These are phyloP conservation scores for Cyprinodon variegatus DNA, from an alignment of 2,113 vertebrate species.

Conservation along the genomic window DNA sequence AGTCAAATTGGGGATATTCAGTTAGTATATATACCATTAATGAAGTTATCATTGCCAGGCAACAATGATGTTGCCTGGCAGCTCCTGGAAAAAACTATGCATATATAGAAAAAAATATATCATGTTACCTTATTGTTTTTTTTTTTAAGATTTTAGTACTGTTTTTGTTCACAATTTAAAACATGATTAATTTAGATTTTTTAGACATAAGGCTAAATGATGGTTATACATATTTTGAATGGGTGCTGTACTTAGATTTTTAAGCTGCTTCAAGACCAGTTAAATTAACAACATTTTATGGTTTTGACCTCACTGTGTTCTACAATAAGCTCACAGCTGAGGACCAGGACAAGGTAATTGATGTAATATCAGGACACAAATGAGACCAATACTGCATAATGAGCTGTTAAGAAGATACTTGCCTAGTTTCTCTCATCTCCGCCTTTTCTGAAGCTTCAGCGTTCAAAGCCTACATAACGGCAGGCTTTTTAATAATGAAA, in stretches of 20 bases:
- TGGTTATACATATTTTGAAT: neutral
- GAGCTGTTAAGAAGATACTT: constrained; percentile 20
- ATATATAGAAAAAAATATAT: neutral
- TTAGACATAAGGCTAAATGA: neutral
- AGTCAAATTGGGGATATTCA: neutral
- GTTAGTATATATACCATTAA: neutral
- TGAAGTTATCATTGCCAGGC: neutral
- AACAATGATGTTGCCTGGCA: neutral
- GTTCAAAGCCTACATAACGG: constrained; percentile 12
- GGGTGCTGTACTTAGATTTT: too few species aligned
- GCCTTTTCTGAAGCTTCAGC: constrained; percentile 14
- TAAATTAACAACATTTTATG: neutral
- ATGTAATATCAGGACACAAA: constrained; percentile 21
- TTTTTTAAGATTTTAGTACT: too few species aligned
- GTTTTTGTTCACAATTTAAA: neutral
- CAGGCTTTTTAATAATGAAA: constrained; percentile 35
- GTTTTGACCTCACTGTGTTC: neutral
- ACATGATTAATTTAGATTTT: neutral
- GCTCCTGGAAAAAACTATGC: neutral
- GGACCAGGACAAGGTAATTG: constrained; percentile 2
- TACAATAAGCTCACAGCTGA: neutral
- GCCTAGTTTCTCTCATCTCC: neutral
- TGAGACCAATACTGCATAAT: neutral
- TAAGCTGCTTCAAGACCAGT: neutral
- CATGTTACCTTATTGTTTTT: neutral